Base-by-base conservation (phyloP, 2,888 invertebrate genomes). In the Cotesia congregata region DNA sequence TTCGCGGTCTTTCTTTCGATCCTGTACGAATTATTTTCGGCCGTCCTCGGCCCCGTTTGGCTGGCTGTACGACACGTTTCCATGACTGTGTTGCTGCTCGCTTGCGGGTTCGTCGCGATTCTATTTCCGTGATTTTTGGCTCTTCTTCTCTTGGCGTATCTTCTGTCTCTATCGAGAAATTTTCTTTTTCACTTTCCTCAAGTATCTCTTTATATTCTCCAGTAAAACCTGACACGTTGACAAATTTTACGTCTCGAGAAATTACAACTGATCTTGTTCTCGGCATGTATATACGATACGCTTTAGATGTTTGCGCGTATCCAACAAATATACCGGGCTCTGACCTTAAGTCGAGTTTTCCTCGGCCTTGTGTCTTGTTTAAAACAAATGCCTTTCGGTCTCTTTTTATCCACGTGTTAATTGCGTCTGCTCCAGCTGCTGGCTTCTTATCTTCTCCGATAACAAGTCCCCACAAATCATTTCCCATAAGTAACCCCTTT, bases 271-370 rank as follows among this genome's bases (percentile, higher is more conserved):
- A 30, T 50, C 72, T 75, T n/a, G 67, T 15, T 39, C 17, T 20
- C 17, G 76, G 74, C n/a, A 76, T 59, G 30, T 77, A 76, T 1
- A 80, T 60, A 50, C 78, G 60, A 59, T 78, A 80, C 17, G 78
- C 78, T 61, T 80, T 80, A 3, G 77, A 60, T 40, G 68, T 30
- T 15, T 20, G 61, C 15, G 75, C 75, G 30, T 79, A 80, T 3
- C 79, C 79, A 5, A 78, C 59, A 12, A 78, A 77, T 6, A 67
- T 71, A 12, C 79, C 77, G 38, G 67, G 59, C 9, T 59, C 6
- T 15, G 72, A 71, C 20, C 59, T 60, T 38, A 74, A 71, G 40
- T 74, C 75, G 5, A 78, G 59, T 67, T 79, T 80, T 39, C 72
- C 75, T 40, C 62, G 76, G 5, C 73, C 17, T 5, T 72, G 79